A percentile compares a stretch with the other conserved stretches of the same genome.
Conservation (phyloP, 2,888 invertebrate species). For the Tetragonula carbonaria region DNA sequence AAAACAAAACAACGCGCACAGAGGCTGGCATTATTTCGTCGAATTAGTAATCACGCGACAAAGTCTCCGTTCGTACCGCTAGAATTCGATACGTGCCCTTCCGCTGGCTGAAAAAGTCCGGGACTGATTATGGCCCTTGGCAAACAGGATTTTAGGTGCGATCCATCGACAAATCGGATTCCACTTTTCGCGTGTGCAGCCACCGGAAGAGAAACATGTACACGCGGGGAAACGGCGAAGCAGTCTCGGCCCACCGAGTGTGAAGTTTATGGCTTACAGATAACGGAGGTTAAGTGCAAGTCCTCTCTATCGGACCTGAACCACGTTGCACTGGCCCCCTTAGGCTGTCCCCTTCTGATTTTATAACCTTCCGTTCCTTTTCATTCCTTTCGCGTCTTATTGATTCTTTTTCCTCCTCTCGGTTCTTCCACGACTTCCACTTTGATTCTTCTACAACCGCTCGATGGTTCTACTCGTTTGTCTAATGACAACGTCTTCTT, state of each 20-base stretch:
- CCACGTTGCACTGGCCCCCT: constrained; percentile 21
- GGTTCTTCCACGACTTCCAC: background rate
- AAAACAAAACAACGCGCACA: background rate
- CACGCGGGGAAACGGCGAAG: constrained; percentile 35
- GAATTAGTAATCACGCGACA: background rate
- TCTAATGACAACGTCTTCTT: background rate
- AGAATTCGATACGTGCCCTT: constrained; percentile 14
- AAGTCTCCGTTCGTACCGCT: background rate
- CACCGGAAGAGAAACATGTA: constrained; percentile 48
- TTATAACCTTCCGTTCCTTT: constrained; percentile 48
- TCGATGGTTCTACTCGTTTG: background rate
- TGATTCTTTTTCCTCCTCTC: constrained; percentile 10
- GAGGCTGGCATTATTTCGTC: background rate
- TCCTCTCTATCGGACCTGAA: constrained; percentile 34
- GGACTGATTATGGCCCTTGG: constrained; percentile 14
- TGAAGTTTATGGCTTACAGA: constrained; percentile 72
- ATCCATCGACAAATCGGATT: constrained; percentile 48
- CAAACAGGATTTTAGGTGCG: constrained; percentile 39
- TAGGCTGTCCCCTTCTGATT: constrained; percentile 31
- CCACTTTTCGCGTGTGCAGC: constrained; percentile 34
- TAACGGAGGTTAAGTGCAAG: constrained; percentile 69
- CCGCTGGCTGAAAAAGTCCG: constrained; percentile 2
- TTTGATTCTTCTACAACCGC: too few species aligned
- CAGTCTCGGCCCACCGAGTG: constrained; percentile 52
- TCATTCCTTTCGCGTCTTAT: constrained; percentile 37